phyloP scores from a whole-genome alignment of 2,113 vertebrate genomes.

The Scomber scombrus region DNA sequence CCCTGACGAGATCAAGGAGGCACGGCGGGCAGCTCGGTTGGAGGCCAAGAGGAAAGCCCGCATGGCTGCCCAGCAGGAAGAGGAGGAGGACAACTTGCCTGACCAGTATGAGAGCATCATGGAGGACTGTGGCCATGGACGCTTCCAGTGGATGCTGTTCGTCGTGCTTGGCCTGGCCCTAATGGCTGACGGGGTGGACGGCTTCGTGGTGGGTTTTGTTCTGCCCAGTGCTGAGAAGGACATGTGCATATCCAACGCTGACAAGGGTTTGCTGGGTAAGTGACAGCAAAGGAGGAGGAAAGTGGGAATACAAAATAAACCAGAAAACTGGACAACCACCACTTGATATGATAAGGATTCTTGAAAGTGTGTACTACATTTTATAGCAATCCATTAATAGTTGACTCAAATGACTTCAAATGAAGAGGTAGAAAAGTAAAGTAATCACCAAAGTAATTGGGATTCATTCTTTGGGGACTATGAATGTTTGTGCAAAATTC shows the following conservation, averaged over 20 bases:
- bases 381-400: neutral
- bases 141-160: constrained; percentile 98
- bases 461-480: too few relatives aligned
- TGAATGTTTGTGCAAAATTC: neutral
- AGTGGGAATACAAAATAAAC: neutral
- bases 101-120: constrained; percentile 97
- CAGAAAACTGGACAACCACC: too few relatives aligned
- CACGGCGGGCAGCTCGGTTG: constrained; percentile 87
- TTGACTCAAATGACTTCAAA: too few relatives aligned
- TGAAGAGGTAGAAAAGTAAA: too few relatives aligned
- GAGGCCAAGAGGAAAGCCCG: constrained; percentile 93
- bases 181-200: constrained; percentile 98
- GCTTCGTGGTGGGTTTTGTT: constrained; percentile 96
- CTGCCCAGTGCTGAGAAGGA: constrained; percentile 97
- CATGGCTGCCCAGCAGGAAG: constrained; percentile 82
- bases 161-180: constrained; percentile 93
- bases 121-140: constrained; percentile 96
- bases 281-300: constrained; percentile 27
- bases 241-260: constrained; percentile 96
- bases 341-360: too few relatives aligned
- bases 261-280: constrained; percentile 98
- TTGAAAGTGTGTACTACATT: neutral
- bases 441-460: too few relatives aligned
- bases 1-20: constrained; percentile 93
- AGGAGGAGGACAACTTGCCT: constrained; percentile 90